Evolutionary conservation across 2,113 vertebrate species (phyloP), one percentile per base, ranked within the genome.

Genomic region (Tachuris rubrigastra): DNA sequence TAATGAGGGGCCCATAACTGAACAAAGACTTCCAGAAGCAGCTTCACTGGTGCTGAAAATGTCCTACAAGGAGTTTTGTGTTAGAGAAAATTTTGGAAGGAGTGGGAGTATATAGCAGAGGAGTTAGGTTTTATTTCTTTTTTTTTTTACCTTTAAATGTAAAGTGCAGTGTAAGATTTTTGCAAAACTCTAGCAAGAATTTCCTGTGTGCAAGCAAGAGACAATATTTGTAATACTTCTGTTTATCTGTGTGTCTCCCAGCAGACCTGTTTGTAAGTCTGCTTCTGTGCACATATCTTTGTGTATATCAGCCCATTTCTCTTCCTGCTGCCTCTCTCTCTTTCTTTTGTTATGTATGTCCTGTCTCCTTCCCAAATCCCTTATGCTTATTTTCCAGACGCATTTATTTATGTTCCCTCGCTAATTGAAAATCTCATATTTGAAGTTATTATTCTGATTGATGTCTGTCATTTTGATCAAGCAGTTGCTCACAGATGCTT

Each of bases 341-440:
- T 81, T 93, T 91, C 76, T 90, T 94, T 98, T 98, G 94, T 98
- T 98, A 98, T 98, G 97, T 98, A 97, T 97, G 97, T 82, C 91
- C 94, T 97, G 95, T 97, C 97, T 97, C 83, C 89, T 92, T 96
- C 90, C 95, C 92, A 97, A 98, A 97, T 96, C 95, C 96, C 96
- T 97, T 98, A 97, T 97, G 98, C 97, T 97, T 95, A 97, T 98
- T 98, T 98, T 97, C 96, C 91, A 98, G 97, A 97, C 95, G 47
- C 95, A 53, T 97, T 98, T 98, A 98, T 98, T 98, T 98, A 98
- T 98, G 98, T 98, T 98, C 97, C 85, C 96, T 97, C 30, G 37
- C 97, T 98, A 98, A 98, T 98, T 98, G 98, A 98, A 98, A 98
- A 97, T 96, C 97, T 98, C 97, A 97, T 98, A 98, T 98, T 98